Percentiles rank a stretch among this genome's conserved stretches.
These are phyloP conservation scores for Stratiomys singularior DNA, from an alignment of 2,888 invertebrate species.

Conservation along the genomic window DNA sequence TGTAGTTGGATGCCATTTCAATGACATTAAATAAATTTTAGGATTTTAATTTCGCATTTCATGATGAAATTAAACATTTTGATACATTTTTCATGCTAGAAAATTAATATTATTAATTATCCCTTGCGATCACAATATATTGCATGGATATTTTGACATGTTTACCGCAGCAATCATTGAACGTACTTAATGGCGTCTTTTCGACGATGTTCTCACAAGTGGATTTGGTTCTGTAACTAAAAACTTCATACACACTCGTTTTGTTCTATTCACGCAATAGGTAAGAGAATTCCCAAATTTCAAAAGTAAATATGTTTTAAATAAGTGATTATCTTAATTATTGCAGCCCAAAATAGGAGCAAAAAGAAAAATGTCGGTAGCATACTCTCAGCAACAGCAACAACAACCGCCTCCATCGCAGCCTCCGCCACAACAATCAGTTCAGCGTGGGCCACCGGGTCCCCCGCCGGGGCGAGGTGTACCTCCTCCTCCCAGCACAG, in stretches of 20 bases:
- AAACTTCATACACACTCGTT: neutral
- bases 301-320: too few species aligned
- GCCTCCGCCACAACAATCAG: constrained; percentile 56
- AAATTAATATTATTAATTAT: too few species aligned
- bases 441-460: constrained; percentile 55
- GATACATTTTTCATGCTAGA: too few species aligned
- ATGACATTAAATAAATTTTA: too few species aligned
- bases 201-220: constrained; percentile 35
- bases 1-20: too few species aligned
- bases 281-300: neutral
- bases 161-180: constrained; percentile 18
- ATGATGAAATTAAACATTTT: too few species aligned
- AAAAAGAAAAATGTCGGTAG: constrained; percentile 64
- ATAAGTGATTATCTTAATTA: too few species aligned
- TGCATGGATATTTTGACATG: constrained; percentile 29
- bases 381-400: constrained; percentile 62
- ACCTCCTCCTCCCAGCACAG: constrained; percentile 79
- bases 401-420: constrained; percentile 58
- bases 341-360: neutral
- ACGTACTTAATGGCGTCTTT: constrained; percentile 44
- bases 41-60: too few species aligned
- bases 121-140: too few species aligned
- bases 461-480: constrained; percentile 64
- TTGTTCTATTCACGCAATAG: neutral
- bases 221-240: constrained; percentile 3